Evolutionary conservation across 2,888 invertebrate genomes (phyloP), one percentile per base, ranked within the genome.

Genomic region (Euclidia mi): DNA sequence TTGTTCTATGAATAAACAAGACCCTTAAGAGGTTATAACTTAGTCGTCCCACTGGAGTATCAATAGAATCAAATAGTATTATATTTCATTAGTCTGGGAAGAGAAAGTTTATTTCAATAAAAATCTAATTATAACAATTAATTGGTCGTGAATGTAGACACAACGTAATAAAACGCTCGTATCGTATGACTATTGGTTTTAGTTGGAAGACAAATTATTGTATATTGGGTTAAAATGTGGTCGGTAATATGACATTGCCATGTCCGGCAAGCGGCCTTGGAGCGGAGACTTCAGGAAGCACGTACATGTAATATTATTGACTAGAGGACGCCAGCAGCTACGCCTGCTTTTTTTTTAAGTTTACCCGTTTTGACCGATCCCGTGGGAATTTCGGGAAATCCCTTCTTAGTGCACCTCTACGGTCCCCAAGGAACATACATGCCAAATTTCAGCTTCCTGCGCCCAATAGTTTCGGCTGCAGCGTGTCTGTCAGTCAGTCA

Each of bases 251-350:
- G 75, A 65, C 72, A 60, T 76, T 65, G 65, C 50, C 62, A 67
- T 76, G 76, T 78, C 53, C 71, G 71, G 74, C 70, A 70, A 68
- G 74, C 71, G 77, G 75, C 79, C 78, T 79, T 76, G 72, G 73
- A 76, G 78, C 79, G 71, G 79, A 61, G 80, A 81, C 85, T 91
- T 87, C 85, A 89, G 90, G 87, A 90, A 88, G 85, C 92, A 91
- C 91, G 91, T 93, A 91, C 92, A 88, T 91, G 90, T 93, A 92
- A 92, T 94, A 92, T 93, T 93, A 94, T 94, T 94, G 94, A n/a
- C n/a, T n/a, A n/a, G n/a, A n/a, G n/a, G n/a, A n/a, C n/a, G n/a
- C n/a, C n/a, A n/a, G n/a, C n/a, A n/a, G n/a, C n/a, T n/a, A n/a
- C n/a, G n/a, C n/a, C n/a, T n/a, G n/a, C n/a, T n/a, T n/a, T n/a